A percentile compares a stretch with the other conserved stretches of the same genome.
phyloP scores from a whole-genome alignment of 2,797 vertebrate species.

The Chaenodraco wilsoni region DNA sequence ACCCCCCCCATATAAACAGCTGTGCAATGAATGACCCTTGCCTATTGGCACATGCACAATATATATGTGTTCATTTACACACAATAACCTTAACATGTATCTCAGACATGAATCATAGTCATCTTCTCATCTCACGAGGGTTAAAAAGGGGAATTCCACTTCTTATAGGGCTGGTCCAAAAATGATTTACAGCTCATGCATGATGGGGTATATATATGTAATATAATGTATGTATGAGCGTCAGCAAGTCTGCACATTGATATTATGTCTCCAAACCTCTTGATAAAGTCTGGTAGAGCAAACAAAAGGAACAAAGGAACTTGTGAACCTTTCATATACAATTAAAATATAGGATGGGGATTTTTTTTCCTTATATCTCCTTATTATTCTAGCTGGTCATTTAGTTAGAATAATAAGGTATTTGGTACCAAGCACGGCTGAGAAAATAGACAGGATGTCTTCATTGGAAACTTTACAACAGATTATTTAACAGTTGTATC shows the following conservation, averaged over 20 bases:
- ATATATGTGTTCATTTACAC: constrained; percentile 38
- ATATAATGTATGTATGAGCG: constrained; percentile 6
- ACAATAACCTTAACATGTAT: constrained; percentile 25
- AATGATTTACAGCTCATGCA: constrained; percentile 54
- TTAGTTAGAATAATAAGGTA: constrained; percentile 27
- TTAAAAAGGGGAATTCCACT: constrained; percentile 74
- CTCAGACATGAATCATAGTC: constrained; percentile 49
- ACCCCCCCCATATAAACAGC: constrained; percentile 59
- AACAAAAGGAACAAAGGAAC: constrained; percentile 12
- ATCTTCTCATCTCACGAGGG: constrained; percentile 49
- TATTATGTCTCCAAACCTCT: constrained; percentile 8
- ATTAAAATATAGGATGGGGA: constrained; percentile 17
- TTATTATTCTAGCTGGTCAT: constrained; percentile 24
- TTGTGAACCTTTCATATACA: constrained; percentile 1
- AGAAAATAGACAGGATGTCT: constrained; percentile 8
- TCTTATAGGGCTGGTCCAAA: constrained; percentile 41
- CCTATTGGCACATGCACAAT: constrained; percentile 28
- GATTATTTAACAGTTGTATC: background rate
- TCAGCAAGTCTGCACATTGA: constrained; percentile 19
- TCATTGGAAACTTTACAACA: constrained; percentile 8
- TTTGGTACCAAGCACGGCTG: constrained; percentile 1
- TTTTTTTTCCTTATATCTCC: constrained; percentile 8
- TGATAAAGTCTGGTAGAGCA: constrained; percentile 16
- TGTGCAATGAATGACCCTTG: constrained; percentile 46
- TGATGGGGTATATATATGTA: constrained; percentile 32